A percentile compares a stretch with the other conserved stretches of the same genome.
phyloP scores from a whole-genome alignment of 2,113 vertebrate genomes.

The Pelodiscus sinensis region DNA sequence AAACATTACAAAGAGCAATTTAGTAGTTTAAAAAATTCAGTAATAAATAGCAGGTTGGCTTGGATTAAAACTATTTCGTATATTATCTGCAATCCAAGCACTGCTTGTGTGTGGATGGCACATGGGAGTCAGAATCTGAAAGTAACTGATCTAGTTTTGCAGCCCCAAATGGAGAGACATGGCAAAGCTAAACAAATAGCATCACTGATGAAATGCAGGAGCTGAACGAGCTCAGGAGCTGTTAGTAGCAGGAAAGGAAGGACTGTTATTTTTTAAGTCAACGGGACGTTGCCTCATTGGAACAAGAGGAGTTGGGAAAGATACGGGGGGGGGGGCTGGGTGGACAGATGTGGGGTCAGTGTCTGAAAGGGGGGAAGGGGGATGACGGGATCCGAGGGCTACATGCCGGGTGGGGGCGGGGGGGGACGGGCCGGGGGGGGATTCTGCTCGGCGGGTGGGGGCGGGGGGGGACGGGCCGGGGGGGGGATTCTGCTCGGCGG shows the following conservation, averaged over 20 bases:
- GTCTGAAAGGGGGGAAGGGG: too few relatives aligned
- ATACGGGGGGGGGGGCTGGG: too few relatives aligned
- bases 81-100: background rate
- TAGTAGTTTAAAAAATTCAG: too few relatives aligned
- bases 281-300: rapidly evolving
- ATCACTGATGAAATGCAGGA: background rate
- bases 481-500: too few relatives aligned
- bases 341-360: too few relatives aligned
- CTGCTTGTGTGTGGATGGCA: background rate
- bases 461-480: too few relatives aligned
- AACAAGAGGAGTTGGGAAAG: rapidly evolving
- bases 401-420: too few relatives aligned
- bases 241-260: rapidly evolving
- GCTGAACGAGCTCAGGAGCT: rapidly evolving
- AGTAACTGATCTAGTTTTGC: rapidly evolving
- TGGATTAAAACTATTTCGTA: rapidly evolving
- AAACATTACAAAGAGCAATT: background rate
- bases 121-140: background rate
- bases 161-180: rapidly evolving
- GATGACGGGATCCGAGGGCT: too few relatives aligned
- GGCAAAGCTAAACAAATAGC: background rate
- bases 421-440: too few relatives aligned
- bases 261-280: background rate
- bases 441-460: too few relatives aligned
- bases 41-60: background rate